Conservation (phyloP, 1,140 invertebrate genomes). For the Penaeus indicus region DNA sequence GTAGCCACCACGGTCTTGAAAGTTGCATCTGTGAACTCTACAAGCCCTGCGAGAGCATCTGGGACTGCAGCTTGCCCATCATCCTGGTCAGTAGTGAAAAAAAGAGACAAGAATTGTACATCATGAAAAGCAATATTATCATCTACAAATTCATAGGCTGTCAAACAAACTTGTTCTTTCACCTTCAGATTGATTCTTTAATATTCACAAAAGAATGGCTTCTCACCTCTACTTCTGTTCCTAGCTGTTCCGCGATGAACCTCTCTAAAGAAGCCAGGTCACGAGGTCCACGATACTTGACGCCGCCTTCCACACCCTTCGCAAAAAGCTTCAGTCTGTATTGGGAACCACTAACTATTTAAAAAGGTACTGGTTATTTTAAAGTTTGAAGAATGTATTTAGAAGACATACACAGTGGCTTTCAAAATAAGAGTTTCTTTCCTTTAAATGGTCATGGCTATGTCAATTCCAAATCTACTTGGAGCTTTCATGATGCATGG, state of each 20-base stretch:
- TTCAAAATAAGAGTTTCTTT: no score
- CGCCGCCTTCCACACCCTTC: constrained; percentile 74
- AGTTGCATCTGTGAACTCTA: constrained; percentile 80
- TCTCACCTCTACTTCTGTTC: constrained; percentile 70
- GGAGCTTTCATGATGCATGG: no score
- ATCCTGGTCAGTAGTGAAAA: constrained; percentile 32
- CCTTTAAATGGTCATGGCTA: no score
- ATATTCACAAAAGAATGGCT: no score
- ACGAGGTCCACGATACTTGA: constrained; percentile 79
- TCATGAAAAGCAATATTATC: not conserved
- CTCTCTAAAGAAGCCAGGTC: constrained; percentile 80
- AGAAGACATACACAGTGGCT: no score
- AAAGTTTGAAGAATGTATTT: not conserved
- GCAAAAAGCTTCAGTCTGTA: constrained; percentile 82
- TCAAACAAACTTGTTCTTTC: not conserved
- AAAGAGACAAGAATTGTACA: not conserved
- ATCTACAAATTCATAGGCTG: no score
- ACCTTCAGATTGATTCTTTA: not conserved
- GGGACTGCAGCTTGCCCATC: constrained; percentile 65
- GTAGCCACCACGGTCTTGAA: constrained; percentile 78
- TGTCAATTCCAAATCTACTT: no score
- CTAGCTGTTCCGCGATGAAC: constrained; percentile 81
- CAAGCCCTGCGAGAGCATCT: constrained; percentile 73
- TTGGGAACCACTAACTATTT: not conserved
- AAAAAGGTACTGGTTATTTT: not conserved